These are phyloP conservation scores for Dendrocincla fuliginosa DNA, from an alignment of 2,797 vertebrate genomes.

Conservation along the genomic window DNA sequence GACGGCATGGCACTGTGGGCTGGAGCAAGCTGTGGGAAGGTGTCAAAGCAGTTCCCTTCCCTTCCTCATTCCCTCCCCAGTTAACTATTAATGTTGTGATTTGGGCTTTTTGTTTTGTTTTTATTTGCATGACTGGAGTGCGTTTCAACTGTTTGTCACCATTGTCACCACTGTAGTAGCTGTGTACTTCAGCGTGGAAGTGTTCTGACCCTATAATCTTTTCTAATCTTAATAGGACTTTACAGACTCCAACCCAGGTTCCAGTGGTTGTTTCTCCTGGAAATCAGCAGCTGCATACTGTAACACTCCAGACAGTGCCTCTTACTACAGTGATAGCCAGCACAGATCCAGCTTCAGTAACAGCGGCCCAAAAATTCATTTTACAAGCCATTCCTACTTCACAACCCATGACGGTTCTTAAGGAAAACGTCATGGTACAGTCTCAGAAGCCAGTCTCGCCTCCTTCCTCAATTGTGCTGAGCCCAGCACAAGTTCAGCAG, in stretches of 20 bases:
- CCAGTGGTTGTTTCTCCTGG: slow-evolving; percentile 80
- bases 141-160: neutral
- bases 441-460: slow-evolving; percentile 74
- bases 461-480: slow-evolving; percentile 75
- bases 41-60: neutral
- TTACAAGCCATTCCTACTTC: slow-evolving; percentile 84
- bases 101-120: neutral
- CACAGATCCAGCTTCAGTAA: slow-evolving; percentile 77
- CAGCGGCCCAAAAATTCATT: slow-evolving; percentile 80
- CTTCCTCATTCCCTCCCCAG: neutral
- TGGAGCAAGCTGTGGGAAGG: neutral
- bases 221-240: slow-evolving; percentile 70
- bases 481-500: slow-evolving; percentile 78
- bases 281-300: slow-evolving; percentile 80
- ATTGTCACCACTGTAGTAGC: neutral
- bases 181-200: neutral
- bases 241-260: slow-evolving; percentile 79
- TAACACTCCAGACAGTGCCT: slow-evolving; percentile 86
- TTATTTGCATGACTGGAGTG: neutral
- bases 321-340: slow-evolving; percentile 84
- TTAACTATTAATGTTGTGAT: neutral
- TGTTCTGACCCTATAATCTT: slow-evolving; percentile 21
- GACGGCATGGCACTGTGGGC: accelerated
- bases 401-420: slow-evolving; percentile 82
- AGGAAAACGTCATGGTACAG: slow-evolving; percentile 80